phyloP scores from a whole-genome alignment of 2,113 vertebrate species.

The Panthera uncia region DNA sequence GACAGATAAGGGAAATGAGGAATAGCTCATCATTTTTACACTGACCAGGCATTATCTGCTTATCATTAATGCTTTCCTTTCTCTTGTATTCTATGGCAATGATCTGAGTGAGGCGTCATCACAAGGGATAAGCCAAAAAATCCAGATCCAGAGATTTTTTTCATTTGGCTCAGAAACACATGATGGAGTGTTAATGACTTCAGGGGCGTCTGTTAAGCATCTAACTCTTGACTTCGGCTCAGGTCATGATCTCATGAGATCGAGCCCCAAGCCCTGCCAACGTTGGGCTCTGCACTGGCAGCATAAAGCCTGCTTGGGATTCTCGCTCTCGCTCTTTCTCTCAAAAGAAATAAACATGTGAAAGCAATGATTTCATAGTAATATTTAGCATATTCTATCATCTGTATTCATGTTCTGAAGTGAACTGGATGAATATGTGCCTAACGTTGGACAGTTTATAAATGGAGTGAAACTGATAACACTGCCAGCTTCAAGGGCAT shows the following conservation, averaged over 20 bases:
- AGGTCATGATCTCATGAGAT: no score
- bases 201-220: no score
- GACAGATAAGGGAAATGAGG: neutral
- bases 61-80: neutral
- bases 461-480: neutral
- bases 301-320: no score
- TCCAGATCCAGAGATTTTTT: neutral
- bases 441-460: neutral
- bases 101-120: neutral
- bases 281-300: no score
- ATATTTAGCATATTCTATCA: neutral
- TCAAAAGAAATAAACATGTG: no score
- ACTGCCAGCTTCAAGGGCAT: neutral
- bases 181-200: neutral
- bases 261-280: no score
- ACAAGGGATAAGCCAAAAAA: neutral
- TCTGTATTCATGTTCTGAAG: constrained; percentile 15
- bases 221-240: no score
- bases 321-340: no score
- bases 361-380: neutral
- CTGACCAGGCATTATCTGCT: neutral
- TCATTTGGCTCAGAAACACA: neutral
- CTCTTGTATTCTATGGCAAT: neutral
- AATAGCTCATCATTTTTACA: neutral
- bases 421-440: neutral